phyloP scores from a whole-genome alignment of 2,797 vertebrate genomes.

The Karalla daura region DNA sequence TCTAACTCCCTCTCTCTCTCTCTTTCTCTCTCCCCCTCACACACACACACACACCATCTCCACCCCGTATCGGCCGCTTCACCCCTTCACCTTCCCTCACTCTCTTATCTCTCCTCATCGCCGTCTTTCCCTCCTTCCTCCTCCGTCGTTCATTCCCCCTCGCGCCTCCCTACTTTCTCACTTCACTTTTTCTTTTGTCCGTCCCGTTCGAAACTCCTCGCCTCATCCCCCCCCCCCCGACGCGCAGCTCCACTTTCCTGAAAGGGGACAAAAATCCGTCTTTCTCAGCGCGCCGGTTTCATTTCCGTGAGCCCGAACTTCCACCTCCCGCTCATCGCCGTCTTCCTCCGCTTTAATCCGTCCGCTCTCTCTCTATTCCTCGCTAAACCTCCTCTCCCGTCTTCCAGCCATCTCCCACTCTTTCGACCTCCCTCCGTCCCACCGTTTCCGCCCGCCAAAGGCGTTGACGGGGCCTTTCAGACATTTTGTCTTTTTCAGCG shows the following conservation, averaged over 20 bases:
- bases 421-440: neutral
- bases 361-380: neutral
- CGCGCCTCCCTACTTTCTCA: no score
- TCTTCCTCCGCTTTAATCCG: no score
- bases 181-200: neutral
- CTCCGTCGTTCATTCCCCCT: neutral
- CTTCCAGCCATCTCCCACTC: neutral
- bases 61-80: constrained; percentile 62
- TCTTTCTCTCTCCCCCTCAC: constrained; percentile 36
- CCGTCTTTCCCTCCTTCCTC: constrained; percentile 2
- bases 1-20: constrained; percentile 44
- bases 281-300: no score
- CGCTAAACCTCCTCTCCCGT: neutral
- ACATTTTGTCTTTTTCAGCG: neutral
- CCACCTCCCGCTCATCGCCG: no score
- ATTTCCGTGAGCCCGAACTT: no score
- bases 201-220: neutral
- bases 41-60: constrained; percentile 40
- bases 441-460: no score
- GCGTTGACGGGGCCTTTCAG: neutral
- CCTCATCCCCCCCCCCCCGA: neutral
- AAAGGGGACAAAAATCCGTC: neutral
- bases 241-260: neutral
- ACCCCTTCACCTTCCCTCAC: constrained; percentile 32
- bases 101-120: constrained; percentile 27